phyloP scores from a whole-genome alignment of 2,888 invertebrate species.

The Ceraclea dissimilis region DNA sequence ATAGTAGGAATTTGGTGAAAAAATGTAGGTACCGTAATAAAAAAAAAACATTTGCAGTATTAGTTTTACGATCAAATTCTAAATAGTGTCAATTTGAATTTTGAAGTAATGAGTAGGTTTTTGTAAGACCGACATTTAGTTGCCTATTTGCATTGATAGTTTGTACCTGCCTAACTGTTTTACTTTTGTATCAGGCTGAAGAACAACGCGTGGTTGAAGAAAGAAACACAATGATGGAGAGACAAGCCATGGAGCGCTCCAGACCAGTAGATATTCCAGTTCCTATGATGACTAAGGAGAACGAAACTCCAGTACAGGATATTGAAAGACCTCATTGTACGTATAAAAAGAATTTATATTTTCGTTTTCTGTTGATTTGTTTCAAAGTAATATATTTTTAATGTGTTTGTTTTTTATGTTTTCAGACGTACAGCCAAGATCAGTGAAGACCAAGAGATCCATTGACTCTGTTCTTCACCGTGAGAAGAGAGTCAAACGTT shows the following conservation, averaged over 20 bases:
- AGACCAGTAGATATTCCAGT: slow-evolving; percentile 37
- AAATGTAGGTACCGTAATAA: too few species aligned
- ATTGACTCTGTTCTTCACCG: slow-evolving; percentile 47
- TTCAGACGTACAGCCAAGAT: slow-evolving; percentile 76
- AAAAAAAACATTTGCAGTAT: too few species aligned
- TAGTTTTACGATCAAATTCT: too few species aligned
- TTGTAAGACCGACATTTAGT: too few species aligned
- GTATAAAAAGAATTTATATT: too few species aligned
- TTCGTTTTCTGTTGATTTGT: too few species aligned
- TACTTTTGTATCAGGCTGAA: slow-evolving; percentile 13
- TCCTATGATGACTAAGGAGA: slow-evolving; percentile 36
- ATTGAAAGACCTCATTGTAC: slow-evolving; percentile 69
- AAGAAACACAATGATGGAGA: slow-evolving; percentile 32
- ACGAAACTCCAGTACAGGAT: slow-evolving; percentile 50
- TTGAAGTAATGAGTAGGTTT: too few species aligned
- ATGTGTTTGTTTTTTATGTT: slow-evolving; percentile 26
- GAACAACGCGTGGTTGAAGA: slow-evolving; percentile 9
- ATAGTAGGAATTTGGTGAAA: too few species aligned
- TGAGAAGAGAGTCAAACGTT: slow-evolving; percentile 64
- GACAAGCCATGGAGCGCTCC: slow-evolving; percentile 35
- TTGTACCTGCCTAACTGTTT: too few species aligned
- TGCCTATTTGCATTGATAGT: too few species aligned
- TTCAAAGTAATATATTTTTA: not conserved
- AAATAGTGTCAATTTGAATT: too few species aligned
- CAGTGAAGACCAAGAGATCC: slow-evolving; percentile 53